Percentiles rank a stretch among this genome's conserved stretches.
Evolutionary conservation across 2,113 vertebrate genomes (phyloP).

Genomic region (Lucifuga dentata): DNA sequence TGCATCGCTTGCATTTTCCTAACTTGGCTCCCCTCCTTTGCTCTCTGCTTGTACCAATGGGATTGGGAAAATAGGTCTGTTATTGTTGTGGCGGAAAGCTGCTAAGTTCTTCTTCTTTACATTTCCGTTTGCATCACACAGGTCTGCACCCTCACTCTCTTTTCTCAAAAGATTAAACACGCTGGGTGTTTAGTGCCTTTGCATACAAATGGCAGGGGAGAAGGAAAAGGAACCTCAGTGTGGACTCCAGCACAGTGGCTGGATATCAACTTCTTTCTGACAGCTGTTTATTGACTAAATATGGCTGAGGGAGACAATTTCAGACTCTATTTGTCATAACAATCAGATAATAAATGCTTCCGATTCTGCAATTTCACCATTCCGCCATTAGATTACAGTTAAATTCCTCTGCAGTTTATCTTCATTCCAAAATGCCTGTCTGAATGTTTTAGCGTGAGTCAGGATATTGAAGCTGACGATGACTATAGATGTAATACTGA

Average conservation of each 20-base stretch:
- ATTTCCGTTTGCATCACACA: conserved; percentile 53
- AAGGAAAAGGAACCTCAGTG: conserved; percentile 43
- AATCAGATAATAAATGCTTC: conserved; percentile 26
- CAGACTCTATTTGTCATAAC: background rate
- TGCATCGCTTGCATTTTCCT: conserved; percentile 18
- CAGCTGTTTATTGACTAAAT: conserved; percentile 2
- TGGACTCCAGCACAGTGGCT: conserved; percentile 35
- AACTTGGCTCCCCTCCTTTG: conserved; percentile 19
- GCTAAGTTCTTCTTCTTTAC: conserved; percentile 48
- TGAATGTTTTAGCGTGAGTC: background rate
- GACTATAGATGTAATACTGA: no score
- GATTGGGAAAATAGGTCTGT: conserved; percentile 45
- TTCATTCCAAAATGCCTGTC: conserved; percentile 1
- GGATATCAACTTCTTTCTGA: conserved; percentile 15
- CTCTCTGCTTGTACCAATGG: conserved; percentile 50
- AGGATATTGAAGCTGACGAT: no score
- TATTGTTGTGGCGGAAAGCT: conserved; percentile 46
- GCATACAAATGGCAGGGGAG: conserved; percentile 46
- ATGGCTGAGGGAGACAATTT: conserved; percentile 4
- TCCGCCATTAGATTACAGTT: conserved; percentile 11
- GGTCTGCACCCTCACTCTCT: conserved; percentile 43
- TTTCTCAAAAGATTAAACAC: conserved; percentile 64
- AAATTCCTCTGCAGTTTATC: background rate
- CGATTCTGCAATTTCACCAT: conserved; percentile 4
- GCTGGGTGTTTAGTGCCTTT: conserved; percentile 54